phyloP scores from a whole-genome alignment of 2,797 vertebrate genomes.

The Molothrus ater region DNA sequence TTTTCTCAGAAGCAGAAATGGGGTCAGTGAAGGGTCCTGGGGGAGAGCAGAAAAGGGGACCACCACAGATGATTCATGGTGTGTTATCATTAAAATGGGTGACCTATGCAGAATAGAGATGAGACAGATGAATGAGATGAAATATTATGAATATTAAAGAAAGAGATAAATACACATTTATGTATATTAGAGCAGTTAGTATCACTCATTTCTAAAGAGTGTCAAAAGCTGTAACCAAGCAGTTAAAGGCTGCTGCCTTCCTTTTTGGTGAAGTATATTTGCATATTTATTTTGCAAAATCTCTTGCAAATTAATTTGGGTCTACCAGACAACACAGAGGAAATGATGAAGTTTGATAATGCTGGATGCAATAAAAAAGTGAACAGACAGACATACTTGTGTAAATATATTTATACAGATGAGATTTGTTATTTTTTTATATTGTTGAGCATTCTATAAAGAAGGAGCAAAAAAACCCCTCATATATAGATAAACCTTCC shows the following conservation, averaged over 20 bases:
- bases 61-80: neutral
- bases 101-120: neutral
- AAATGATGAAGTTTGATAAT: neutral
- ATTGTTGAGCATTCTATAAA: fast-evolving
- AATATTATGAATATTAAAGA: neutral
- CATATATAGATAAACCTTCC: neutral
- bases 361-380: neutral
- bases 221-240: neutral
- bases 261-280: neutral
- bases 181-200: neutral
- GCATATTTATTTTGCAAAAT: neutral
- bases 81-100: neutral
- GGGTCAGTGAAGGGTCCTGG: neutral
- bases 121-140: neutral
- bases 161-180: neutral
- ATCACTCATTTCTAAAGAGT: neutral
- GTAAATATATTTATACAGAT: neutral
- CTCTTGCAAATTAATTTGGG: neutral
- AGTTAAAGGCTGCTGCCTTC: neutral
- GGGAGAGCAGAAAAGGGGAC: neutral
- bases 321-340: neutral
- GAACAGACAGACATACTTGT: neutral
- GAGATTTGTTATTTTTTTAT: neutral
- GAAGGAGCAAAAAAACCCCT: neutral
- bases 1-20: conserved; percentile 4